phyloP scores from a whole-genome alignment of 2,797 vertebrate species.

The Myoxocephalus aenaeus region DNA sequence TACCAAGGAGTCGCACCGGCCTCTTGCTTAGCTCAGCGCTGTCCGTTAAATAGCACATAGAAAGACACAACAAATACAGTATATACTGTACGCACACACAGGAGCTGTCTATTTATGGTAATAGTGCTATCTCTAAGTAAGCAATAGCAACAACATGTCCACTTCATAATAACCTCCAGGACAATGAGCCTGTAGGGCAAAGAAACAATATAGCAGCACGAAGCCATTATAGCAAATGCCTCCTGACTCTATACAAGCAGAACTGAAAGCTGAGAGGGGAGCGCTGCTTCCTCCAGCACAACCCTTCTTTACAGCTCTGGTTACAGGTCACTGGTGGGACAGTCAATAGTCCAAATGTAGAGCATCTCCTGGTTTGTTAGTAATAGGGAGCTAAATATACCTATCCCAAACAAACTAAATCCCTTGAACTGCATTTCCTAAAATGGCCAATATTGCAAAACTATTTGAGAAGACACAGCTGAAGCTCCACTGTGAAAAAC shows the following conservation, averaged over 20 bases:
- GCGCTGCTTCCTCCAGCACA: conserved; percentile 1
- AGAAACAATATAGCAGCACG: conserved; percentile 24
- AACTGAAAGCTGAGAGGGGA: conserved; percentile 26
- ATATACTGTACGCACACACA: neutral
- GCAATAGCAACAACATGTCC: neutral
- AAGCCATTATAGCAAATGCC: neutral
- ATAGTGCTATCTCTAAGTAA: conserved; percentile 2
- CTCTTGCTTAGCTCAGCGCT: conserved; percentile 91
- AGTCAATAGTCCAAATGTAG: neutral
- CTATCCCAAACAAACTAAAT: neutral
- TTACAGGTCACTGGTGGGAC: conserved; percentile 5
- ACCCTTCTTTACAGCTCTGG: conserved; percentile 1
- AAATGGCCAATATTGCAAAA: conserved; percentile 18
- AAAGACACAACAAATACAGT: conserved; percentile 4
- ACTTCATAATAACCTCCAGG: conserved; percentile 4
- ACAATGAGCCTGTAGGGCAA: conserved; percentile 1
- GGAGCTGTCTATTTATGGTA: neutral
- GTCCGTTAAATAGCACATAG: conserved; percentile 82
- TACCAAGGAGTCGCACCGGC: conserved; percentile 91
- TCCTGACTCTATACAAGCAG: conserved; percentile 8
- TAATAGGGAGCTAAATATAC: neutral
- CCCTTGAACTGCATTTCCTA: neutral
- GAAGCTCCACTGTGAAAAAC: conserved; percentile 12
- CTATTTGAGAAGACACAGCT: conserved; percentile 5
- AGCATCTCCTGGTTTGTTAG: conserved; percentile 1